A percentile compares a stretch with the other conserved stretches of the same genome.
Evolutionary conservation across 2,797 vertebrate genomes (phyloP).

Genomic region (Garrulus glandarius): DNA sequence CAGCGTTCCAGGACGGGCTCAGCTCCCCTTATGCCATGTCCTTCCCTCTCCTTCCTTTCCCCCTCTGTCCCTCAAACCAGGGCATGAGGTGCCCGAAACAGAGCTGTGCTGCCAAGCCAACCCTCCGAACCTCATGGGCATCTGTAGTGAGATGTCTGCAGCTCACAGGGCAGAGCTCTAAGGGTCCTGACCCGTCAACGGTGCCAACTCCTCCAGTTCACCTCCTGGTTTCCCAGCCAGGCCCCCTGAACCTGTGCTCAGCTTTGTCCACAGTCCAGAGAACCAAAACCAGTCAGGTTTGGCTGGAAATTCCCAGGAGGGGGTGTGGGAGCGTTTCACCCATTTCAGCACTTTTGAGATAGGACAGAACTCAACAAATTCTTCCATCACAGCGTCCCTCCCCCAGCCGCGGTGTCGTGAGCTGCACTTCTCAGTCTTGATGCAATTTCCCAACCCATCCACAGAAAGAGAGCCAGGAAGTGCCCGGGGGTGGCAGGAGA

Average conservation of each 20-base stretch:
- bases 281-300: neutral
- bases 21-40: neutral
- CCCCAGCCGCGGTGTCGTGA: rapidly evolving
- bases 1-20: neutral
- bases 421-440: neutral
- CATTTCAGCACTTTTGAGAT: neutral
- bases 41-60: neutral
- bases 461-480: neutral
- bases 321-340: neutral
- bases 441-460: neutral
- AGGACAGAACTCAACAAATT: neutral
- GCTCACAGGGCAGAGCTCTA: neutral
- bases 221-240: neutral
- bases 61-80: neutral
- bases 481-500: neutral
- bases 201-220: neutral
- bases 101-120: neutral
- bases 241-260: neutral
- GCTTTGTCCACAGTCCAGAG: neutral
- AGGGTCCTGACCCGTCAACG: neutral
- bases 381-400: neutral
- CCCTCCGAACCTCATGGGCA: rapidly evolving
- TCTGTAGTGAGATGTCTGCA: rapidly evolving
- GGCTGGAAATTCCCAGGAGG: neutral
- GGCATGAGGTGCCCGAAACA: neutral